phyloP scores from a whole-genome alignment of 2,113 vertebrate genomes.

The Oryzias celebensis region DNA sequence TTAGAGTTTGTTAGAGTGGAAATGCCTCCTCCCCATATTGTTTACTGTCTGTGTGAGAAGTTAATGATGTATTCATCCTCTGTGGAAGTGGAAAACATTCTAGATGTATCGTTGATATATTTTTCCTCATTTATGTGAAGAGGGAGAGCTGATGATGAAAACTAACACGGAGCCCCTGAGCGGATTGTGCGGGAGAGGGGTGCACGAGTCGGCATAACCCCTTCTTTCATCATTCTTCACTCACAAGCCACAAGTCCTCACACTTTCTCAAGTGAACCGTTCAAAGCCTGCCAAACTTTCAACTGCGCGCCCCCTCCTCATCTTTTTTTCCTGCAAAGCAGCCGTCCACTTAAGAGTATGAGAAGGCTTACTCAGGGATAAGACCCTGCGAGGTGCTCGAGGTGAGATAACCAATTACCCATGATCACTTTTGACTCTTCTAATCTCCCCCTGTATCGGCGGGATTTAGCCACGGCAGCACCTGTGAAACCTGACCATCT shows the following conservation, averaged over 20 bases:
- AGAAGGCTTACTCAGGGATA: conserved; percentile 74
- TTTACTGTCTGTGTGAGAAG: conserved; percentile 68
- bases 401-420: conserved; percentile 80
- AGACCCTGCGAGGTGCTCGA: conserved; percentile 71
- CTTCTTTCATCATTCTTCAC: conserved; percentile 70
- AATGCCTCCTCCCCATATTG: conserved; percentile 13
- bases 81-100: conserved; percentile 31
- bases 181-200: conserved; percentile 33
- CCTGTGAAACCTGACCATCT: conserved; percentile 70
- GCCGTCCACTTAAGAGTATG: conserved; percentile 76
- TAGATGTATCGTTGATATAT: not conserved
- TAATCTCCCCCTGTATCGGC: conserved; percentile 73
- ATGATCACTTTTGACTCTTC: conserved; percentile 79
- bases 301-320: conserved; percentile 18
- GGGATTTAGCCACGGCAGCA: conserved; percentile 71
- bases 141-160: conserved; percentile 70
- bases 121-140: conserved; percentile 67
- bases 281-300: conserved; percentile 75
- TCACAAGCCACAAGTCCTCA: conserved; percentile 59
- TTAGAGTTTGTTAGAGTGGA: conserved; percentile 36
- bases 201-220: conserved; percentile 32
- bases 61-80: conserved; percentile 68
- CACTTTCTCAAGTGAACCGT: conserved; percentile 70
- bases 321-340: conserved; percentile 47
- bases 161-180: conserved; percentile 65